Base-by-base conservation (phyloP, 2,113 vertebrate genomes). In the Siniperca knerii region DNA sequence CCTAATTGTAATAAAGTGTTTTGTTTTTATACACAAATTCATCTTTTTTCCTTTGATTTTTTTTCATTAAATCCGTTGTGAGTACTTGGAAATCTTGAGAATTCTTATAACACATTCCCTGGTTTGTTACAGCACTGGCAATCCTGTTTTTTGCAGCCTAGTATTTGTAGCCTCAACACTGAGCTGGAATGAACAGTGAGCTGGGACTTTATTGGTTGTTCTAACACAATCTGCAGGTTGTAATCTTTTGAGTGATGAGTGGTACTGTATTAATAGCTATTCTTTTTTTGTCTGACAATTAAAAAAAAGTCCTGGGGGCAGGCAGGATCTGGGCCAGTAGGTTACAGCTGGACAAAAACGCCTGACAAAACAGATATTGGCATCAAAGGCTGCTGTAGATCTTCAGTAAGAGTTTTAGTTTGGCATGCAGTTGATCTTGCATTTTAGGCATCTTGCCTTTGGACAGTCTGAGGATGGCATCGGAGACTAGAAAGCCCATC, bases 1-100 rank as follows among this genome's bases (percentile, higher is more conserved):
- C 93, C 92, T 94, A 94, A 94, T 95, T 97, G 96, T 97, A 97
- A 97, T 98, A 98, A 98, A 97, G 95, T 97, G 96, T 97, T 94
- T 94, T 94, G 96, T 97, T 98, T 97, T 96, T 96, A 96, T 96
- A 95, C 92, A 95, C 92, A 90, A 86, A 90, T 81, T 90, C 88
- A 93, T 91, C 77, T 84, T 92, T 93, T 92, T 79, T 68, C 58
- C 67, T 46, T 86, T 75, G 9, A 15, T 81, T 78, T 35, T 69
- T 73, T 83, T 77, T 84, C 87, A 92, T 92, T 92, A 93, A 93
- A 94, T 89, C 52, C 33, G 62, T 92, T 91, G 66, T 88, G 89
- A 90, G 87, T 90, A 93, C 79, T 86, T 86, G 48, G 75, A 84
- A 79, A 92, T 86, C 77, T 77, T 82, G 84, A 92, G 74, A 79